Conservation (phyloP, 2,888 invertebrate genomes). For the Caenorhabditis sp. region DNA sequence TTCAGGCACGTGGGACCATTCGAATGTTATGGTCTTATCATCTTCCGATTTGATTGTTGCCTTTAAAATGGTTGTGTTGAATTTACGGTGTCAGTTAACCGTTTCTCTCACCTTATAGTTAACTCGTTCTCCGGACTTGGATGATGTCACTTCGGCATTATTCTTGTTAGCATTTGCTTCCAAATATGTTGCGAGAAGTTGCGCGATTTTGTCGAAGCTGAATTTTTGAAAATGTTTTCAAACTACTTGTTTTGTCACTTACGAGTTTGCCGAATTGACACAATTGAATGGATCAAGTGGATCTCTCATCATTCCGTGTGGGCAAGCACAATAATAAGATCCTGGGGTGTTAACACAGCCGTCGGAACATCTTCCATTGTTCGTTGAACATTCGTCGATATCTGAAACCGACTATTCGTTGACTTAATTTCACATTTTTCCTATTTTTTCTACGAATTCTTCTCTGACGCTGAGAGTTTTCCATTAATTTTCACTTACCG, state of each 20-base stretch:
- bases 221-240: neutral
- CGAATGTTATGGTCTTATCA: conserved; percentile 59
- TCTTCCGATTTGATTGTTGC: conserved; percentile 58
- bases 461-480: too few relatives aligned
- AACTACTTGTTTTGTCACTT: conserved; percentile 4
- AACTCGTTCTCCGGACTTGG: conserved; percentile 22
- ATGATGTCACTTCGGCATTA: conserved; percentile 26
- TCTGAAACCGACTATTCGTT: conserved; percentile 46
- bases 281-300: conserved; percentile 61
- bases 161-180: conserved; percentile 55
- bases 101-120: conserved; percentile 34
- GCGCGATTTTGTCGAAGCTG: conserved; percentile 62
- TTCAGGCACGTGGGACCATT: conserved; percentile 61
- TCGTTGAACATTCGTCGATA: conserved; percentile 64
- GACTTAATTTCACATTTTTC: neutral
- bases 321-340: conserved; percentile 69
- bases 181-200: conserved; percentile 59
- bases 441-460: neutral
- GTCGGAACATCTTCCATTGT: conserved; percentile 67
- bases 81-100: neutral
- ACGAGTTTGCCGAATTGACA: conserved; percentile 52
- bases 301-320: conserved; percentile 66
- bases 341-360: conserved; percentile 70
- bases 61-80: conserved; percentile 20
- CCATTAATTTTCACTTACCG: too few relatives aligned